Evolutionary conservation across 2,888 invertebrate species (phyloP), one percentile per base, ranked within the genome.

Genomic region (Mesorhabditis belari): DNA sequence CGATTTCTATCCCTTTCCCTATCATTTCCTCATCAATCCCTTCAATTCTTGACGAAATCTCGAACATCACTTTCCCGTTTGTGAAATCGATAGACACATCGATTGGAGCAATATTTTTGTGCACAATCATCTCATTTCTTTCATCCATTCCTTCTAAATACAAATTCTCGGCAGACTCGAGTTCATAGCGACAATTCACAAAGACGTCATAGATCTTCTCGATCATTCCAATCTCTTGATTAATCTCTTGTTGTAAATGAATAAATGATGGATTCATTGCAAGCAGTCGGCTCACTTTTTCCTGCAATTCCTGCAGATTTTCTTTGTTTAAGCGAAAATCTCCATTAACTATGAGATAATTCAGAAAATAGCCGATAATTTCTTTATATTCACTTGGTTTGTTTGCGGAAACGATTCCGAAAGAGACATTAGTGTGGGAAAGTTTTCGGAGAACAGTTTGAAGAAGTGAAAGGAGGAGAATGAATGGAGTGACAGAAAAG

Each of bases 151-250:
- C 44, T 2, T 35, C 44, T n/a, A 35, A 35, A 17, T 35, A 9
- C n/a, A 35, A 35, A n/a, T n/a, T 56, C 23, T 61, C 63, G 44
- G 61, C 66, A 44, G 53, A 65, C 50, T 73, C 73, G 60, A 77
- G 55, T 23, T 69, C 71, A 58, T 77, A 77, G 6, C 77, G 67
- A 50, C 75, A 75, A 56, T 77, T 77, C 12, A 77, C 35, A 57
- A 67, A 75, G 23, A 77, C 66, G 0, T 73, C 66, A 52, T 67
- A 71, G 5, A 4, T 44, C 5, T n/a, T 17, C 21, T 21, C 58
- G 5, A 2, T 57, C 50, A 2, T 2, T 50, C 49, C 49, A 49
- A 3, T 27, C 4, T 23, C 21, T 2, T n/a, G 9, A 6, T 23
- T 9, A n/a, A 50, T 23, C 17, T 19, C 24, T 27, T 26, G 29